phyloP scores from a whole-genome alignment of 2,113 vertebrate species.

The Picathartes gymnocephalus region DNA sequence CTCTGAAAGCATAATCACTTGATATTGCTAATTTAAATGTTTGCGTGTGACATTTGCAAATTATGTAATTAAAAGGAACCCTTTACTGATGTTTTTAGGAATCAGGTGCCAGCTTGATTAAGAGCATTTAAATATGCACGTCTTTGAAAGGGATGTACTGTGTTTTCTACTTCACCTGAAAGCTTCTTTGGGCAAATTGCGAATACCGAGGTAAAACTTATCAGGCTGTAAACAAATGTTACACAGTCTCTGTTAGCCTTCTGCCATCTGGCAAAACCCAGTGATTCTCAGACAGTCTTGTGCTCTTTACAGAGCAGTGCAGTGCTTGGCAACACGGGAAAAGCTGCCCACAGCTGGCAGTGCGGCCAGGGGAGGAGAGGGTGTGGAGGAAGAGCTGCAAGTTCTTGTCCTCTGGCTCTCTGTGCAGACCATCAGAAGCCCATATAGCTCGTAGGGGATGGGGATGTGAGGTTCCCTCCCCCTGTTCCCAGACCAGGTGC shows the following conservation, averaged over 20 bases:
- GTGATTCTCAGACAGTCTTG: not conserved
- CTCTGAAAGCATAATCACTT: not conserved
- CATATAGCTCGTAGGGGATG: not conserved
- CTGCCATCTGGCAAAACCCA: not conserved
- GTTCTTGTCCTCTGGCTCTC: not conserved
- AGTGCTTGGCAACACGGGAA: not conserved
- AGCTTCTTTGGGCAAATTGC: not conserved
- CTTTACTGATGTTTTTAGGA: not conserved
- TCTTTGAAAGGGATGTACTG: not conserved
- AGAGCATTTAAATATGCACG: not conserved
- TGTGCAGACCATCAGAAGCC: not conserved
- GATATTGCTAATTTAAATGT: not conserved
- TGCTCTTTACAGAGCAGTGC: not conserved
- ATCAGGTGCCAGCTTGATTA: not conserved
- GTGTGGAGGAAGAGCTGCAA: accelerated
- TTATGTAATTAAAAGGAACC: not conserved
- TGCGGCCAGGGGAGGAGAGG: not conserved
- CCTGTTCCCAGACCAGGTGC: too few species aligned
- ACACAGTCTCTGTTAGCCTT: not conserved
- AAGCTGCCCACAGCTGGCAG: not conserved
- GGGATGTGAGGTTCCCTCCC: not conserved
- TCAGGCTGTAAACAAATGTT: not conserved
- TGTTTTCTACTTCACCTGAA: not conserved
- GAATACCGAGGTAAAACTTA: not conserved
- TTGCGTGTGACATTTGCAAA: not conserved